These are phyloP conservation scores for Nothobranchius kuhntae DNA, from an alignment of 2,113 vertebrate genomes.

Conservation along the genomic window DNA sequence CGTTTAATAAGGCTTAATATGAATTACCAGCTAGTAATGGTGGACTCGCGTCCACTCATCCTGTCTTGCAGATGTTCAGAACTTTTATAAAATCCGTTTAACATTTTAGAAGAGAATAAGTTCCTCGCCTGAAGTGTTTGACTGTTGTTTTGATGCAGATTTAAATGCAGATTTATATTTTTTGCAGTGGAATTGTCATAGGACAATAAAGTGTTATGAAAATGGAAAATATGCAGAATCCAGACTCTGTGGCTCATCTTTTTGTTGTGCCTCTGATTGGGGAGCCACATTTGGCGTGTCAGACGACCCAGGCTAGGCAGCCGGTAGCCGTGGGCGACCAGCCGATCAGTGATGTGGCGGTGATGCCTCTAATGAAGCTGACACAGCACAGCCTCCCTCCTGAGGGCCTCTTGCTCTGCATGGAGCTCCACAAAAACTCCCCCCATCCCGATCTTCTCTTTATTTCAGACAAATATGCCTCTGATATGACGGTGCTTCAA, in stretches of 20 bases:
- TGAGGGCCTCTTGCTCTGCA: constrained; percentile 58
- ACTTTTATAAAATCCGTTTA: constrained; percentile 5
- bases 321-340: constrained; percentile 70
- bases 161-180: constrained; percentile 4
- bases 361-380: constrained; percentile 83
- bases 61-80: neutral
- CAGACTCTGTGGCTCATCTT: constrained; percentile 12
- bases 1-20: constrained; percentile 24
- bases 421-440: constrained; percentile 33
- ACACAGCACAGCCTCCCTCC: constrained; percentile 76
- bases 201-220: constrained; percentile 1
- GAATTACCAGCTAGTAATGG: constrained; percentile 2
- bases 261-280: constrained; percentile 40
- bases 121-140: neutral
- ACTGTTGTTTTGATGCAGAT: neutral
- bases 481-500: constrained; percentile 43
- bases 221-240: constrained; percentile 10
- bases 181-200: neutral
- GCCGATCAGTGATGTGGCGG: constrained; percentile 76
- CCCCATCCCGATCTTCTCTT: constrained; percentile 10
- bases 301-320: constrained; percentile 53
- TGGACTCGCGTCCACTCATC: constrained; percentile 15
- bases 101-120: neutral
- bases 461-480: constrained; percentile 40
- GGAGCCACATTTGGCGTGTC: constrained; percentile 58